Percentiles rank a stretch among this genome's conserved stretches.
Evolutionary conservation across 2,113 vertebrate species (phyloP).

Genomic region (Candoia aspera): DNA sequence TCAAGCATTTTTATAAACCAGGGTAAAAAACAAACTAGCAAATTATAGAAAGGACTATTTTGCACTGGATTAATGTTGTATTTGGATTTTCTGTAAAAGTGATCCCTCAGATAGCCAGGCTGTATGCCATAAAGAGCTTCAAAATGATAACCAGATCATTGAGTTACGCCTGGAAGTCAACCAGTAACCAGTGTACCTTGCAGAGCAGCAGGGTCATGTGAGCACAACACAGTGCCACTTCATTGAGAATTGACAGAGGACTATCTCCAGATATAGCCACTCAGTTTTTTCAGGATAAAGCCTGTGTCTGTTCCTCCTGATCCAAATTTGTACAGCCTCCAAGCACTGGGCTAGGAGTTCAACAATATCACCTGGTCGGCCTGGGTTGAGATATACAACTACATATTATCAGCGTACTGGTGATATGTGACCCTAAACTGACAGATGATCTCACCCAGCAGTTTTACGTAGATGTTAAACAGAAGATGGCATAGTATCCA

Average conservation of each 20-base stretch:
- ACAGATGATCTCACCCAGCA: too few relatives aligned
- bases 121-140: neutral
- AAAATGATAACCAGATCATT: neutral
- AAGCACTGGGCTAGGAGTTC: too few relatives aligned
- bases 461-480: too few relatives aligned
- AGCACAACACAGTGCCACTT: neutral
- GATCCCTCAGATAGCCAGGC: neutral
- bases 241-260: neutral
- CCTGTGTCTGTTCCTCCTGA: neutral
- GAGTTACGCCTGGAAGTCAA: neutral
- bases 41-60: neutral
- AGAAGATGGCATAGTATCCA: too few relatives aligned
- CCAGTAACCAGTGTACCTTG: neutral
- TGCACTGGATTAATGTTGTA: neutral
- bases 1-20: neutral
- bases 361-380: too few relatives aligned
- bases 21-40: neutral
- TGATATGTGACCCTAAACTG: too few relatives aligned
- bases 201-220: neutral
- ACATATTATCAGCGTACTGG: too few relatives aligned
- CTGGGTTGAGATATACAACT: too few relatives aligned
- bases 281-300: neutral
- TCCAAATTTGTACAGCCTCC: neutral
- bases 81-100: neutral
- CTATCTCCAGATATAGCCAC: neutral